Percentiles rank a stretch among this genome's conserved stretches.
Evolutionary conservation across 2,113 vertebrate genomes (phyloP).

Genomic region (Lagopus leucura): DNA sequence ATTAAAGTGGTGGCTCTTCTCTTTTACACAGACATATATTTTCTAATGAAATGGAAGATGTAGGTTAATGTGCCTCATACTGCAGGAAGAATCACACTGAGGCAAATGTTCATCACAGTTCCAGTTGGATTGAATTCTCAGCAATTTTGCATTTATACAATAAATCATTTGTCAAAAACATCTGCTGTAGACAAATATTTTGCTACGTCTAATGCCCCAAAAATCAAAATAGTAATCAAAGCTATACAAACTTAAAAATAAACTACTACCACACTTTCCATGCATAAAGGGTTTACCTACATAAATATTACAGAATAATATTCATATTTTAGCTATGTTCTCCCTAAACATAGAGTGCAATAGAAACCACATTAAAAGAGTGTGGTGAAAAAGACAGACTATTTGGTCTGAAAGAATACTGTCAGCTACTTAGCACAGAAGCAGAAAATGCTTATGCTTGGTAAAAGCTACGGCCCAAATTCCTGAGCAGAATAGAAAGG

Average conservation of each 20-base stretch:
- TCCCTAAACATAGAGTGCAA: accelerated
- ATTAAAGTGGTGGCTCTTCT: background rate
- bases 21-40: accelerated
- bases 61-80: background rate
- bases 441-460: background rate
- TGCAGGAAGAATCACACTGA: background rate
- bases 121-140: background rate
- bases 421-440: background rate
- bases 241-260: background rate
- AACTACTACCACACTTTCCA: background rate
- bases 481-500: too few species aligned
- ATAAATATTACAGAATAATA: background rate
- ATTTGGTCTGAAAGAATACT: background rate
- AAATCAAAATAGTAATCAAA: background rate
- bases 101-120: background rate
- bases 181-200: accelerated
- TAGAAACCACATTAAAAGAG: background rate
- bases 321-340: background rate
- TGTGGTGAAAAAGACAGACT: background rate
- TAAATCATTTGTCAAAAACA: background rate
- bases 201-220: background rate
- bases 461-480: background rate
- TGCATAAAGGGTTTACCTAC: too few species aligned
- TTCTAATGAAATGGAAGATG: background rate
- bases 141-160: background rate